Percentiles rank a stretch among this genome's conserved stretches.
Evolutionary conservation across 1,140 invertebrate genomes (phyloP).

Genomic region (Scylla paramamosain): DNA sequence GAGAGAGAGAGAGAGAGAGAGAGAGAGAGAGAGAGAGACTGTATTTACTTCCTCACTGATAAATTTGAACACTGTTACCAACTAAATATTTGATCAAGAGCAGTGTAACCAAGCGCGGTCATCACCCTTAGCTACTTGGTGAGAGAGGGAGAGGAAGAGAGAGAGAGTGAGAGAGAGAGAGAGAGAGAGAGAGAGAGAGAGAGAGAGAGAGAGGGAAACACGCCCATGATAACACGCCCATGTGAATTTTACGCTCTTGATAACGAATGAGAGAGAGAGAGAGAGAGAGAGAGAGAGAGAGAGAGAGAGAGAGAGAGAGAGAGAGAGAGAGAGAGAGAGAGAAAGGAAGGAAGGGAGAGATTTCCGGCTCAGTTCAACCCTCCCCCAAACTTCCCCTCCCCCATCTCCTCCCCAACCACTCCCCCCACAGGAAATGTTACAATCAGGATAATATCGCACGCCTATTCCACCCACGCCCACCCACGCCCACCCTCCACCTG

Average conservation of each 20-base stretch:
- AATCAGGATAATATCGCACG: neutral
- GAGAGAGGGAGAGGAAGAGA: neutral
- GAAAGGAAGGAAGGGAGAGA: neutral
- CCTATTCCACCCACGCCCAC: neutral
- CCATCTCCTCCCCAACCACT: neutral
- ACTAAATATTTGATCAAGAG: too few species aligned
- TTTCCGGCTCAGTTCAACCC: neutral
- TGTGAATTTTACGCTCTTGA: too few species aligned
- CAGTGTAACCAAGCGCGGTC: too few species aligned
- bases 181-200: neutral
- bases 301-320: neutral
- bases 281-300: constrained; percentile 5
- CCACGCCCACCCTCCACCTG: neutral
- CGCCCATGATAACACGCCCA: too few species aligned
- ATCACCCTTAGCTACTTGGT: neutral
- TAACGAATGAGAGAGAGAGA: neutral
- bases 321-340: neutral
- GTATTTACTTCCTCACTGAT: neutral
- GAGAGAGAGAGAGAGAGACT: neutral
- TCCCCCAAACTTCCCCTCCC: too few species aligned
- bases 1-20: too few species aligned
- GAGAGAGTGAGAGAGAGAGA: neutral
- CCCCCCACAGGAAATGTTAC: neutral
- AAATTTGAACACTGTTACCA: neutral
- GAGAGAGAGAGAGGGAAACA: too few species aligned